Percentiles rank a stretch among this genome's conserved stretches.
phyloP scores from a whole-genome alignment of 64 coral and sea anemone species.

The Actinia equina region DNA sequence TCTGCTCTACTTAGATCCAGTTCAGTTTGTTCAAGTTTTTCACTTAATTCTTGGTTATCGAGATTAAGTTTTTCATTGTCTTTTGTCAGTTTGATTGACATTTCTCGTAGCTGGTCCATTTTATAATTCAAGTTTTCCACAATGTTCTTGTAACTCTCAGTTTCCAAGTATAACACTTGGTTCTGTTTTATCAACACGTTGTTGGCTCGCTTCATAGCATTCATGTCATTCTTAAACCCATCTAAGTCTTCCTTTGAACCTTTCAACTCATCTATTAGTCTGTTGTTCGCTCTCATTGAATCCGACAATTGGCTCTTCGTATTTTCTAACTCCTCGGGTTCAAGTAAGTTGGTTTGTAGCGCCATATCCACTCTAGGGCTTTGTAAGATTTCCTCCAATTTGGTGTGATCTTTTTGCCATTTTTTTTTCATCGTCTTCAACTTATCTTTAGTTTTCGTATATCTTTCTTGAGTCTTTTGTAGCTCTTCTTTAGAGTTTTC shows the following conservation, averaged over 20 bases:
- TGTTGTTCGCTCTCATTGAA: slow-evolving; percentile 53
- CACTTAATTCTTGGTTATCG: slow-evolving; percentile 60
- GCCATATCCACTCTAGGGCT: slow-evolving; percentile 77
- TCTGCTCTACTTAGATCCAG: not conserved
- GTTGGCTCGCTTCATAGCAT: slow-evolving; percentile 74
- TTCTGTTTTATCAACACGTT: slow-evolving; percentile 85
- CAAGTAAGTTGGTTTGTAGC: slow-evolving; percentile 67
- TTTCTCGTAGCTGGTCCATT: slow-evolving; percentile 8
- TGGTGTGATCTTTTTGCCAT: slow-evolving; percentile 73
- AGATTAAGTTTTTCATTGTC: slow-evolving; percentile 55
- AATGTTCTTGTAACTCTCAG: slow-evolving; percentile 64
- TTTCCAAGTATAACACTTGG: slow-evolving; percentile 86
- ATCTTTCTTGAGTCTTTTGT: slow-evolving; percentile 71
- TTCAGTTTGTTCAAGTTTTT: slow-evolving; percentile 20
- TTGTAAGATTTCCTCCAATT: slow-evolving; percentile 53
- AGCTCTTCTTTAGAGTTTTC: slow-evolving; percentile 57
- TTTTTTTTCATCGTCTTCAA: slow-evolving; percentile 65
- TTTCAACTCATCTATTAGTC: slow-evolving; percentile 62
- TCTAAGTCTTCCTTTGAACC: slow-evolving; percentile 41
- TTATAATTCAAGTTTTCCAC: not conserved
- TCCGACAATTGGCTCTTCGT: slow-evolving; percentile 52
- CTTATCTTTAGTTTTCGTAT: slow-evolving; percentile 66
- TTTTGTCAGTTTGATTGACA: slow-evolving; percentile 20
- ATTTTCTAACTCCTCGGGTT: slow-evolving; percentile 58
- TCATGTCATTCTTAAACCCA: slow-evolving; percentile 64